phyloP scores from a whole-genome alignment of 2,888 invertebrate genomes.

The Pollenia angustigena region DNA sequence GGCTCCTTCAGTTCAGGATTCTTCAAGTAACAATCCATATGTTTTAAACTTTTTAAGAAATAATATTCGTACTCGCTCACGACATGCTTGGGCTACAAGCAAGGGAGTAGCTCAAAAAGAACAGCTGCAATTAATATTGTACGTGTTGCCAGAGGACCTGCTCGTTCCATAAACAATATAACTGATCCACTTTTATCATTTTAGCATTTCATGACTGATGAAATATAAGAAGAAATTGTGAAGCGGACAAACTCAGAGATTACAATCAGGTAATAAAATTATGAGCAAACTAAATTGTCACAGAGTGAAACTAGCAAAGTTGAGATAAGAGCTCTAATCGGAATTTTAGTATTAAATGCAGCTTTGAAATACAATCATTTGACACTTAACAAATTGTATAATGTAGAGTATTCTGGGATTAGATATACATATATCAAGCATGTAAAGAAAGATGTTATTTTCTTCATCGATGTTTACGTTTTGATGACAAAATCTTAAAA shows the following conservation, averaged over 20 bases:
- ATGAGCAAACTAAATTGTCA: background rate
- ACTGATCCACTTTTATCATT: slow-evolving; percentile 48
- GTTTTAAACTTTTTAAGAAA: background rate
- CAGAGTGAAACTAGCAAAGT: slow-evolving; percentile 2
- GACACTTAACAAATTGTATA: slow-evolving; percentile 14
- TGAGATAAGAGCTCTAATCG: slow-evolving; percentile 17
- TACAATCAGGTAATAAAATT: slow-evolving; percentile 6
- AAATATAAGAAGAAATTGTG: slow-evolving; percentile 23
- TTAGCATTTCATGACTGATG: slow-evolving; percentile 52
- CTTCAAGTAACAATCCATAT: background rate
- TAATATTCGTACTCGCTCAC: background rate
- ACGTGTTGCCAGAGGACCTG: slow-evolving; percentile 38
- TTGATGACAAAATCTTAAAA: slow-evolving; percentile 63
- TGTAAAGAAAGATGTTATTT: slow-evolving; percentile 57
- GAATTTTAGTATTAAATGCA: slow-evolving; percentile 11
- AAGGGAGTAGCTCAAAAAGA: slow-evolving; percentile 17
- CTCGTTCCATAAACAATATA: slow-evolving; percentile 42
- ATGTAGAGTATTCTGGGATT: slow-evolving; percentile 9
- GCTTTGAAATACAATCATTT: slow-evolving; percentile 25
- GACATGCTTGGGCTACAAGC: slow-evolving; percentile 1
- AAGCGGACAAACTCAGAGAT: slow-evolving; percentile 5
- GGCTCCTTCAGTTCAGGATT: background rate
- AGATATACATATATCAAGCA: no score
- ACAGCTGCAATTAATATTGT: slow-evolving; percentile 29
- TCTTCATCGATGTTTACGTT: slow-evolving; percentile 47